Evolutionary conservation across 1,140 invertebrate genomes (phyloP), one percentile per base, ranked within the genome.

Genomic region (Drosophila pseudoananassae): DNA sequence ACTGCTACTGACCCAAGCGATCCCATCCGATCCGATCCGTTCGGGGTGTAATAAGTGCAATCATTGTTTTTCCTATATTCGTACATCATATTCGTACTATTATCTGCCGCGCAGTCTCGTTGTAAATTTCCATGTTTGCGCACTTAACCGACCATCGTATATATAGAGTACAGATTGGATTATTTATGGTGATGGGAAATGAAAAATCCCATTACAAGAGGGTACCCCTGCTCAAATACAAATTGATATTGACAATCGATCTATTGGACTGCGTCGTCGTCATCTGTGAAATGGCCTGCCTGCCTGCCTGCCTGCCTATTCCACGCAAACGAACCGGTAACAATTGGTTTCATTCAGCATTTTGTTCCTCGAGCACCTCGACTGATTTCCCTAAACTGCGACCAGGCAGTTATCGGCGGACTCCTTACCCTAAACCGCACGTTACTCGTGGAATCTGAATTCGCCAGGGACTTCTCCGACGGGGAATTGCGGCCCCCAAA

Each of bases 371-470:
- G 10, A 33, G 12, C 33, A 12, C 10, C 10, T 1, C 15, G 5
- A 9, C 25, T 27, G 25, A 27, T 27, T 27, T 27, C 25, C 25
- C 25, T 27, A 27, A 33, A 33, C 31, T 33, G 31, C 31, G 8
- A 9, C 31, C 31, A 9, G 10, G 31, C 31, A 33, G 7, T 45
- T 29, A 43, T 52, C 10, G 43, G 6, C 8, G 20, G 14, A 20
- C 12, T 33, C 25, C 72, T 87, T 68, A 87, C 91, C 91, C 91
- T 92, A 69, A 92, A 92, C 52, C 91, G 81, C 53, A 92, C 91
- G 78, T 90, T 91, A 69, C 88, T 91, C 45, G 78, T 88, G 27
- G 90, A 90, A 71, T 91, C 90, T 4, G 90, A 91, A 61, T 91
- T 91, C 43, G 90, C 78, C 23, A 91, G 72, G 47, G 90, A 91